A percentile compares a stretch with the other conserved stretches of the same genome.
phyloP scores from a whole-genome alignment of 2,113 vertebrate species.

The Oxyruncus cristatus region DNA sequence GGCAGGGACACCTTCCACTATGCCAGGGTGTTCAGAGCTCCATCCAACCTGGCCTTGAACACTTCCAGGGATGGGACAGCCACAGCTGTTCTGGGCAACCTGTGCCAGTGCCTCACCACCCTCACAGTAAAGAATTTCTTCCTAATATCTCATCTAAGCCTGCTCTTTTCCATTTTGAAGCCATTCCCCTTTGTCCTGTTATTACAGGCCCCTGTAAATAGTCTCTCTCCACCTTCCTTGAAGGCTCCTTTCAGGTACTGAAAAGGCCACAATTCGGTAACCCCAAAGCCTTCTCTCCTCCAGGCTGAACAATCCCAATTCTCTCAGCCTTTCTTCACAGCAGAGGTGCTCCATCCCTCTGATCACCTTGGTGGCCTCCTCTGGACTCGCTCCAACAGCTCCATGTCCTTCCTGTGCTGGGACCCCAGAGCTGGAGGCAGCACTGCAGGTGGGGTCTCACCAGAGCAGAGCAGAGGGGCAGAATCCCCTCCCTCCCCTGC shows the following conservation, averaged over 20 bases:
- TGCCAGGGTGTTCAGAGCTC: background rate
- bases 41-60: background rate
- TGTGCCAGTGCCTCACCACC: background rate
- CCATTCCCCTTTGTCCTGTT: background rate
- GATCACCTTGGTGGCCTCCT: background rate
- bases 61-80: rapidly evolving
- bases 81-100: rapidly evolving
- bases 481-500: background rate
- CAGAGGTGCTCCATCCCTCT: background rate
- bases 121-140: background rate
- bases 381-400: background rate
- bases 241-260: rapidly evolving
- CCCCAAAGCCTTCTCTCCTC: no score
- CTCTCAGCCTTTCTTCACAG: background rate
- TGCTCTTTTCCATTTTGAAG: background rate
- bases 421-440: background rate
- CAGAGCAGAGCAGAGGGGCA: background rate
- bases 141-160: background rate
- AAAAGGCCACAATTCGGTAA: background rate
- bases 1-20: background rate
- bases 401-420: background rate
- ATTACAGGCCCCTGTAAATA: rapidly evolving
- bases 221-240: background rate
- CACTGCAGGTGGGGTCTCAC: background rate
- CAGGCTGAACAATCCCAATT: background rate